Evolutionary conservation across 2,113 vertebrate genomes (phyloP).

Genomic region (Corythoichthys haematopterus): DNA sequence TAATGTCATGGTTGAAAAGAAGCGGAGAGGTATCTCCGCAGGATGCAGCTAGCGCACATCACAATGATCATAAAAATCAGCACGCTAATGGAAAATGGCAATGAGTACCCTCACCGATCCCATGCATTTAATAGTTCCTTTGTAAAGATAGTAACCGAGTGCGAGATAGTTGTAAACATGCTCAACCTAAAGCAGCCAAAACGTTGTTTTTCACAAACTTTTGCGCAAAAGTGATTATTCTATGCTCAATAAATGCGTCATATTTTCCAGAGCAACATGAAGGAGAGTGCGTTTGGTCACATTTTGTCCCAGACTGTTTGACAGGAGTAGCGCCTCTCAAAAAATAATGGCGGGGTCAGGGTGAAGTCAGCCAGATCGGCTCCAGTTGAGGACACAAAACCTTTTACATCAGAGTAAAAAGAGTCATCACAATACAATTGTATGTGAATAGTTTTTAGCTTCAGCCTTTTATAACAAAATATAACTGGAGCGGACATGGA

Average conservation of each 20-base stretch:
- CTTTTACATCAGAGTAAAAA: conserved; percentile 11
- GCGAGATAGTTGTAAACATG: neutral
- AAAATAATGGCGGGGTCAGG: conserved; percentile 48
- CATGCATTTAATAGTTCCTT: conserved; percentile 29
- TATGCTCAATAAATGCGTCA: neutral
- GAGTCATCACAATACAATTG: neutral
- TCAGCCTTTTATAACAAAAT: too few relatives aligned
- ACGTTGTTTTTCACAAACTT: neutral
- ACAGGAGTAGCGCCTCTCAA: conserved; percentile 22
- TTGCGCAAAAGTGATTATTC: neutral
- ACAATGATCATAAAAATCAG: conserved; percentile 38
- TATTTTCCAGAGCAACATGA: conserved; percentile 8
- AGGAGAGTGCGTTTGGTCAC: conserved; percentile 31
- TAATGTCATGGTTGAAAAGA: conserved; percentile 45
- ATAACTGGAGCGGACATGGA: too few relatives aligned
- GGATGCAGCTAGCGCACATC: conserved; percentile 34
- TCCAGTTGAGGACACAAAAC: conserved; percentile 30
- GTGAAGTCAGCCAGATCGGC: conserved; percentile 36
- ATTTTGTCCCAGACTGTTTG: conserved; percentile 45
- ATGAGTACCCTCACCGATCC: conserved; percentile 36
- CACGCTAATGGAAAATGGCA: conserved; percentile 41
- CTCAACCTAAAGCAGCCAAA: neutral
- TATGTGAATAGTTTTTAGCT: too few relatives aligned
- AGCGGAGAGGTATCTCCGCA: conserved; percentile 36
- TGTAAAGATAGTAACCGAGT: conserved; percentile 7